Evolutionary conservation across 2,888 invertebrate genomes (phyloP).

Genomic region (Lagria hirta): DNA sequence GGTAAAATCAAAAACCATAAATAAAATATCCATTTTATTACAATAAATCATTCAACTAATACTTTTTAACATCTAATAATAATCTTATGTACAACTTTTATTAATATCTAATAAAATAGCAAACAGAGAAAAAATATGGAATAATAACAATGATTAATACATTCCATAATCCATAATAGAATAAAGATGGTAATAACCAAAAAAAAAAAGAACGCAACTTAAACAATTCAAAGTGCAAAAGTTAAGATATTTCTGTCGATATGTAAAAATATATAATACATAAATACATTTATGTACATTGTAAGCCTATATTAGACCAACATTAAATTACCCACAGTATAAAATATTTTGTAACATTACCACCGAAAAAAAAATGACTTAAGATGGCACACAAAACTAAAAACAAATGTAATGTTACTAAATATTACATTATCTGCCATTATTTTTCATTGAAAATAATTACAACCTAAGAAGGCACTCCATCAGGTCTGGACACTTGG

Average conservation of each 20-base stretch:
- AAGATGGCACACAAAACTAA: conserved; percentile 29
- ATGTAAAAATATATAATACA: conserved; percentile 48
- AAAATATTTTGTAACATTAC: conserved; percentile 29
- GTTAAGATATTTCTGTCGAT: conserved; percentile 37
- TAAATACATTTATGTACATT: conserved; percentile 43
- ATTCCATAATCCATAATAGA: no score
- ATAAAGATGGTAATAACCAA: no score
- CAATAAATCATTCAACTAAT: conserved; percentile 50
- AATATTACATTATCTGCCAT: no score
- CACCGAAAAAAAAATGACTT: conserved; percentile 7
- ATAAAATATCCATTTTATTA: conserved; percentile 37
- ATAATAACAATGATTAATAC: conserved; percentile 25
- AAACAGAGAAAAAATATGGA: conserved; percentile 27
- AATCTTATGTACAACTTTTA: conserved; percentile 51
- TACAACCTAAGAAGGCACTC: conserved; percentile 49
- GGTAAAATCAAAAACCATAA: no score
- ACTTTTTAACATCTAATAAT: conserved; percentile 48
- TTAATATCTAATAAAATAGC: conserved; percentile 41
- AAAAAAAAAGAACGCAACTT: no score
- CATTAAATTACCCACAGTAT: conserved; percentile 13
- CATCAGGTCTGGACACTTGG: conserved; percentile 44
- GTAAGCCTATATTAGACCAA: conserved; percentile 37
- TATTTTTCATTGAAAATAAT: conserved; percentile 31
- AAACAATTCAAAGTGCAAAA: conserved; percentile 46
- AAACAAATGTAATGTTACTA: conserved; percentile 24